A percentile compares a stretch with the other conserved stretches of the same genome.
Evolutionary conservation across 2,888 invertebrate species (phyloP).

Genomic region (Phengaris alcon): DNA sequence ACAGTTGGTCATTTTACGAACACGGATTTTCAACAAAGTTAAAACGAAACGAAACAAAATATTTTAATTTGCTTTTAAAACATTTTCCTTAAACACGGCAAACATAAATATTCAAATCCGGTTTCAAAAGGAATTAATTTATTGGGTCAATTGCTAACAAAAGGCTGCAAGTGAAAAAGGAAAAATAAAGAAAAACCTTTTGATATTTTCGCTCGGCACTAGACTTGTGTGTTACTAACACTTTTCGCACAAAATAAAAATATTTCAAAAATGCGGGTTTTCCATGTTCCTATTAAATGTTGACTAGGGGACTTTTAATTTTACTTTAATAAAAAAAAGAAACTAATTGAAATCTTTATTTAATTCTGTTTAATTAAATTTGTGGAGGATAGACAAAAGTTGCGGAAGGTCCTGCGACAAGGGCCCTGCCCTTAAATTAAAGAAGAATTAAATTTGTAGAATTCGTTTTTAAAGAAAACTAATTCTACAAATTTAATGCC

Average conservation of each 20-base stretch:
- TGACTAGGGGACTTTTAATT: neutral
- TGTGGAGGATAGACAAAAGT: too few species aligned
- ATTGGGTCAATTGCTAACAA: slow-evolving; percentile 25
- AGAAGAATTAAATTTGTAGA: too few species aligned
- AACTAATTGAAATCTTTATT: neutral
- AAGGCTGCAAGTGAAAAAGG: slow-evolving; percentile 21
- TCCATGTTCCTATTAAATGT: neutral
- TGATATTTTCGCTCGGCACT: neutral
- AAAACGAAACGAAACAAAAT: neutral
- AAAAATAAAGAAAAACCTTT: slow-evolving; percentile 10
- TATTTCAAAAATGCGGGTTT: neutral
- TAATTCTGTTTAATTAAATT: neutral
- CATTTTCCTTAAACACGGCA: slow-evolving; percentile 1
- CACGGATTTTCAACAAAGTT: neutral
- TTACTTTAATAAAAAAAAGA: neutral
- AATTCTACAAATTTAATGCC: too few species aligned
- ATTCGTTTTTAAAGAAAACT: too few species aligned
- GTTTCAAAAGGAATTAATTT: slow-evolving; percentile 24
- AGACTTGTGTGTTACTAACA: neutral
- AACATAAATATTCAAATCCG: slow-evolving; percentile 19
- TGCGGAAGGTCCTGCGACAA: too few species aligned
- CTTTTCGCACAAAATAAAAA: slow-evolving; percentile 18
- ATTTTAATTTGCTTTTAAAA: slow-evolving; percentile 8
- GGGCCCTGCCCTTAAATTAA: too few species aligned
- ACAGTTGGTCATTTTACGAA: neutral